These are phyloP conservation scores for Sepiola atlantica DNA, from an alignment of 2,888 invertebrate species.

Conservation along the genomic window DNA sequence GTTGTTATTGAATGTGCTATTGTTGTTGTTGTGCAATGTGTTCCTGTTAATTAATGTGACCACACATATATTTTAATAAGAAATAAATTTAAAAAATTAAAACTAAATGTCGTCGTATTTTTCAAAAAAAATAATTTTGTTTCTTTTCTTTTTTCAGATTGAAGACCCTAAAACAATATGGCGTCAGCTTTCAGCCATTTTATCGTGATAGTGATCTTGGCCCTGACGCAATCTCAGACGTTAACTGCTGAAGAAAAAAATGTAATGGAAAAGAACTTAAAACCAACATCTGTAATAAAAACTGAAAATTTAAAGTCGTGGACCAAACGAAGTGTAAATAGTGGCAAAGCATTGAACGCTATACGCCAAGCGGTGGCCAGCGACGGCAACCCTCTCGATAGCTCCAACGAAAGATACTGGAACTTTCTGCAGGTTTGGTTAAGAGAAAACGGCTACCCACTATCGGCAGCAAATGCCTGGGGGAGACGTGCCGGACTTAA, in stretches of 20 bases:
- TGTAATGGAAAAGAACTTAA: neutral
- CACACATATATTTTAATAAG: too few relatives aligned
- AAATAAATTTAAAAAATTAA: too few relatives aligned
- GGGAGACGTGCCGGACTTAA: neutral
- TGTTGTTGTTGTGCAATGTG: too few relatives aligned
- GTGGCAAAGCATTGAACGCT: neutral
- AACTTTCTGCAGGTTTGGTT: neutral
- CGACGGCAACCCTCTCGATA: neutral
- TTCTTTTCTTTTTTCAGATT: neutral
- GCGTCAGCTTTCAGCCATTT: neutral
- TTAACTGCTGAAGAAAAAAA: neutral
- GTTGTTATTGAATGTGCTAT: too few relatives aligned
- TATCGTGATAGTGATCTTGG: neutral
- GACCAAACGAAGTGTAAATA: neutral
- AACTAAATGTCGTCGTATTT: too few relatives aligned
- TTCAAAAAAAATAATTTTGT: neutral
- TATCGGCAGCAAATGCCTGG: neutral
- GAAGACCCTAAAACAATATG: neutral
- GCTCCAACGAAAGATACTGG: neutral
- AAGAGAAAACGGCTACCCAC: neutral
- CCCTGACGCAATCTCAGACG: neutral
- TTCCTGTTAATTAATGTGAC: too few relatives aligned
- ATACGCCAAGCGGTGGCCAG: neutral
- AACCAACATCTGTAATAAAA: neutral
- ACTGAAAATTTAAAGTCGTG: neutral